These are phyloP conservation scores for Drosophila navojoa DNA, from an alignment of 1,140 invertebrate species.

Conservation along the genomic window DNA sequence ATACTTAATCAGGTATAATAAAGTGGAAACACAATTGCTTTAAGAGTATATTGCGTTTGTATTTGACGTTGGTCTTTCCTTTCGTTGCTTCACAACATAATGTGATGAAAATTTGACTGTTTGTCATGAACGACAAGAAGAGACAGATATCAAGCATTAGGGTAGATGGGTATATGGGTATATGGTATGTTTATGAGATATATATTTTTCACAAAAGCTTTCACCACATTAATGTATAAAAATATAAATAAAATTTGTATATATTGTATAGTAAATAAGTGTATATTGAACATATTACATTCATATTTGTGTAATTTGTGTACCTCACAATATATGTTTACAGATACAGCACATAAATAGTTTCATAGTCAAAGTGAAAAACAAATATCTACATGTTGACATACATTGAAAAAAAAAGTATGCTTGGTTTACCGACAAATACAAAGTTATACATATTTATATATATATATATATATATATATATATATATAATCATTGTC, in stretches of 20 bases:
- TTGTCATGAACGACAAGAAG: conserved; percentile 50
- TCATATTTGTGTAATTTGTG: neutral
- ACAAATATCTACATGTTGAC: neutral
- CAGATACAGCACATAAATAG: no score
- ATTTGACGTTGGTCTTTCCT: neutral
- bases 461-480: no score
- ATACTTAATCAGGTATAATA: no score
- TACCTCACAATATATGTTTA: neutral
- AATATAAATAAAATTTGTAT: conserved; percentile 23
- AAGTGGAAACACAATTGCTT: neutral
- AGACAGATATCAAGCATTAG: conserved; percentile 51
- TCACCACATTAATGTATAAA: conserved; percentile 48
- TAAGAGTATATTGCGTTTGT: neutral
- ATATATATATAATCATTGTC: no score
- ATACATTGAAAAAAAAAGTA: no score
- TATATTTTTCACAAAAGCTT: conserved; percentile 51
- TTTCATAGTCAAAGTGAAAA: neutral
- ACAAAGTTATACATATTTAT: no score
- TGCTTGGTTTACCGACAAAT: no score
- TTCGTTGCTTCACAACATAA: conserved; percentile 13
- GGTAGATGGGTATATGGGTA: conserved; percentile 28
- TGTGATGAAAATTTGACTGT: conserved; percentile 33
- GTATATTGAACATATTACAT: neutral
- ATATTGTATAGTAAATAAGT: conserved; percentile 10
- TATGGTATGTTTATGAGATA: conserved; percentile 13